These are phyloP conservation scores for Nemotelus pantherinus DNA, from an alignment of 2,888 invertebrate genomes.

Conservation along the genomic window DNA sequence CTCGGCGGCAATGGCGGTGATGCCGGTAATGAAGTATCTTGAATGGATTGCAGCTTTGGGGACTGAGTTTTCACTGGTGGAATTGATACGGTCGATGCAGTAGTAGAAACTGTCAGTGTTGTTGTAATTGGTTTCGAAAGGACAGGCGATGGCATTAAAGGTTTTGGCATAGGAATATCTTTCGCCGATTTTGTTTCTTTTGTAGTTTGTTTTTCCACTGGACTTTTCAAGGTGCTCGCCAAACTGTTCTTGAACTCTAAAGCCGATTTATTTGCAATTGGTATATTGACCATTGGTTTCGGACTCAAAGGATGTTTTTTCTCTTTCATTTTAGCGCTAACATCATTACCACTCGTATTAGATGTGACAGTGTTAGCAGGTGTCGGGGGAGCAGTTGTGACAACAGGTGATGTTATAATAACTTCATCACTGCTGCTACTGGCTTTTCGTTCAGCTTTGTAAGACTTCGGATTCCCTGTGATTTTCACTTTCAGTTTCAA, in stretches of 20 bases:
- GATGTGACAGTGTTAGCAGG: background rate
- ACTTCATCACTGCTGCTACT: conserved; percentile 52
- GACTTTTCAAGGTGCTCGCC: conserved; percentile 47
- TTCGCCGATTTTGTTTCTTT: conserved; percentile 37
- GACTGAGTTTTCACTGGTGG: conserved; percentile 15
- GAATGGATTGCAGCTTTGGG: conserved; percentile 54
- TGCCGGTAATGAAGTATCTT: conserved; percentile 57
- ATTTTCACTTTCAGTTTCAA: conserved; percentile 69
- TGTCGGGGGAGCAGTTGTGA: background rate
- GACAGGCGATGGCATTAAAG: background rate
- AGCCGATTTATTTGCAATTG: conserved; percentile 55
- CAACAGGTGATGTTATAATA: conserved; percentile 34
- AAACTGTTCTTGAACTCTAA: conserved; percentile 58
- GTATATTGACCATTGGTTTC: conserved; percentile 50
- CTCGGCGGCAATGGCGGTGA: conserved; percentile 63
- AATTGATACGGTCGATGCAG: background rate
- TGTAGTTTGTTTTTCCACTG: background rate
- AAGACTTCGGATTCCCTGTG: conserved; percentile 59
- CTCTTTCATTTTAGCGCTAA: conserved; percentile 4
- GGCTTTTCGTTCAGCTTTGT: conserved; percentile 55
- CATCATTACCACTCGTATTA: background rate
- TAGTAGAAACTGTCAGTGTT: conserved; percentile 10
- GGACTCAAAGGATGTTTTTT: conserved; percentile 29
- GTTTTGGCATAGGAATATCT: conserved; percentile 17
- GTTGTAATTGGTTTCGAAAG: conserved; percentile 41